phyloP scores from a whole-genome alignment of 1,140 invertebrate species.

The Orius laevigatus region DNA sequence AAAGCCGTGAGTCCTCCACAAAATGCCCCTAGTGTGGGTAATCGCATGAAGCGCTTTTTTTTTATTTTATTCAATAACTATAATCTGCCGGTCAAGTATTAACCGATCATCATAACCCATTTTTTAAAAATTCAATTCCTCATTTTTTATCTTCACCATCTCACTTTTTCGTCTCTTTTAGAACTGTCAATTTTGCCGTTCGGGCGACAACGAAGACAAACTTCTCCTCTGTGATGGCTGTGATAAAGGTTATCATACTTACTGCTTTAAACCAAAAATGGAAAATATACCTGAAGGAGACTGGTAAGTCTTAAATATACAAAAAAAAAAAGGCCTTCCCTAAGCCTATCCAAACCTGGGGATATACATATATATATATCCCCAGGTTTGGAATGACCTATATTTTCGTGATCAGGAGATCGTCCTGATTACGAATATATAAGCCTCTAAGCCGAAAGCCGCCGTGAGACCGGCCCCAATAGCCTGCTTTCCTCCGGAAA shows the following conservation, averaged over 20 bases:
- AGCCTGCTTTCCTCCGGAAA: too few relatives aligned
- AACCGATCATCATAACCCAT: too few relatives aligned
- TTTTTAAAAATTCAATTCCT: not conserved
- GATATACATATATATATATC: too few relatives aligned
- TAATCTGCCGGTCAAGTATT: not conserved
- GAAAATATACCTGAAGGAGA: conserved; percentile 91
- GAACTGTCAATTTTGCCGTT: conserved; percentile 93
- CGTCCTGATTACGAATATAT: too few relatives aligned
- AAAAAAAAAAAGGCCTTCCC: too few relatives aligned
- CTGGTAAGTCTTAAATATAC: conserved; percentile 48
- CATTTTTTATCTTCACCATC: conserved; percentile 17
- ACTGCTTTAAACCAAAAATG: conserved; percentile 95
- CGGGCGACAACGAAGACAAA: conserved; percentile 90
- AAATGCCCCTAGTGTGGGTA: conserved; percentile 22
- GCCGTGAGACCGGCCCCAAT: too few relatives aligned
- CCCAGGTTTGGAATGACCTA: too few relatives aligned
- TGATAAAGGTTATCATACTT: conserved; percentile 95
- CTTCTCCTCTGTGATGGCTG: conserved; percentile 89
- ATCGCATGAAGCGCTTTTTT: conserved; percentile 28
- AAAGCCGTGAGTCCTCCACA: conserved; percentile 66
- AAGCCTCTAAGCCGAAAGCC: too few relatives aligned
- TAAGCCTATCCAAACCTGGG: too few relatives aligned
- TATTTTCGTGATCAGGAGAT: too few relatives aligned
- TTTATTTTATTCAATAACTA: conserved; percentile 26
- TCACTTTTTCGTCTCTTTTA: too few relatives aligned